Percentiles rank a stretch among this genome's conserved stretches.
Conservation (phyloP, 2,113 vertebrate genomes). For the Corvus cornix region DNA sequence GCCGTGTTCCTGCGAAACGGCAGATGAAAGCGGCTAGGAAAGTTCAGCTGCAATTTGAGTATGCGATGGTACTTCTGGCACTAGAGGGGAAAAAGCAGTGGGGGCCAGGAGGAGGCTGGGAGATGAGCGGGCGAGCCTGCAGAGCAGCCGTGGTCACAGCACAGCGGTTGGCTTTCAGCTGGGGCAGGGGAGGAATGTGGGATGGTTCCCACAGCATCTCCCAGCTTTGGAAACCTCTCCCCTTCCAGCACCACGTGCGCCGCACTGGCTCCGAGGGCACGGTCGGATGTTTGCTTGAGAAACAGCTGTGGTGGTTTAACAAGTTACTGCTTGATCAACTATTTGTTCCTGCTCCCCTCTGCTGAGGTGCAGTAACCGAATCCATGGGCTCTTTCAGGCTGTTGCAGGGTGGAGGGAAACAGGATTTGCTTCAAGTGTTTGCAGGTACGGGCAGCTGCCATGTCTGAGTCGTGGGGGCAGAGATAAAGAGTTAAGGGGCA, state of each 20-base stretch:
- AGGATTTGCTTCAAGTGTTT: not conserved
- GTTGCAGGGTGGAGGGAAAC: not conserved
- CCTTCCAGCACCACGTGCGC: not conserved
- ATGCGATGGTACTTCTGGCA: not conserved
- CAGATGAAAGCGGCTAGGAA: not conserved
- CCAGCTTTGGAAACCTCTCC: not conserved
- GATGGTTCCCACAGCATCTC: conserved; percentile 30
- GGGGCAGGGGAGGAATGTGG: not conserved
- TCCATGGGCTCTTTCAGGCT: not conserved
- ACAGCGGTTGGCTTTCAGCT: not conserved
- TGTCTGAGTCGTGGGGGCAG: not conserved
- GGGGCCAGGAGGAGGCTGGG: not conserved
- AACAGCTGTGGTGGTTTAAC: conserved; percentile 59
- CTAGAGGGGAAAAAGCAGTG: not conserved
- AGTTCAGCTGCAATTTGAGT: not conserved
- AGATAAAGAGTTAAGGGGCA: conserved; percentile 40
- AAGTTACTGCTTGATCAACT: conserved; percentile 66
- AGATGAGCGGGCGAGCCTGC: not conserved
- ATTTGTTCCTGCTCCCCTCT: conserved; percentile 38
- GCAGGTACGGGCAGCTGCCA: conserved; percentile 2
- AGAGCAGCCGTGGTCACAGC: not conserved
- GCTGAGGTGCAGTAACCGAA: not conserved
- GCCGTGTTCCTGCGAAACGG: not conserved
- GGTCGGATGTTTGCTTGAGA: conserved; percentile 50
- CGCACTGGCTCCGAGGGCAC: not conserved